These are phyloP conservation scores for Acrocephalus scirpaceus DNA, from an alignment of 2,797 vertebrate genomes.

Conservation along the genomic window DNA sequence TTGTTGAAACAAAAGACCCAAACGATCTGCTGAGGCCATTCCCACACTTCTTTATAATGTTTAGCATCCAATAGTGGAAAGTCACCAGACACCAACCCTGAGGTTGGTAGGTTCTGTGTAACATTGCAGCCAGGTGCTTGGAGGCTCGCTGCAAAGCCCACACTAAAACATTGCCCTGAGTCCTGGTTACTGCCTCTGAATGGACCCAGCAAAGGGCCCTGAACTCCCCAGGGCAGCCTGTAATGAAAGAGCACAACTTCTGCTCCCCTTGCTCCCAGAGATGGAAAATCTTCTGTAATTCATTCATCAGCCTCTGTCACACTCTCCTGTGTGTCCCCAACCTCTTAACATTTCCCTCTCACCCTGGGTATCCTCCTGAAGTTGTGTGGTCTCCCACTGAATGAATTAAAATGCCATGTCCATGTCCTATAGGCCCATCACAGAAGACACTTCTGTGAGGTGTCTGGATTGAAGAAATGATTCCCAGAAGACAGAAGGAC, in stretches of 20 bases:
- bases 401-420: not conserved
- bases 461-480: not conserved
- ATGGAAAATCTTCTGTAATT: not conserved
- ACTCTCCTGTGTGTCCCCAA: not conserved
- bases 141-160: not conserved
- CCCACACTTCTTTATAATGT: not conserved
- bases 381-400: not conserved
- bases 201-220: not conserved
- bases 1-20: not conserved
- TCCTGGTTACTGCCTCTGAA: not conserved
- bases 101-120: not conserved
- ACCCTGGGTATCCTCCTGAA: not conserved
- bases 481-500: not conserved
- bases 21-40: not conserved
- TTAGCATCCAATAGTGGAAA: not conserved
- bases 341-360: not conserved
- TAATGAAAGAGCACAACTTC: not conserved
- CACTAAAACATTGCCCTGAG: not conserved
- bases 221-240: not conserved
- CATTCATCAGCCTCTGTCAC: not conserved
- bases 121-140: not conserved
- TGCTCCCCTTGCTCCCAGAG: not conserved
- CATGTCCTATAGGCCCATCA: not conserved
- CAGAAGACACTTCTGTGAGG: not conserved
- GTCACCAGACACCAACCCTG: not conserved